Evolutionary conservation across 2,888 invertebrate species (phyloP).

Genomic region (Digitonthophagus gazella): DNA sequence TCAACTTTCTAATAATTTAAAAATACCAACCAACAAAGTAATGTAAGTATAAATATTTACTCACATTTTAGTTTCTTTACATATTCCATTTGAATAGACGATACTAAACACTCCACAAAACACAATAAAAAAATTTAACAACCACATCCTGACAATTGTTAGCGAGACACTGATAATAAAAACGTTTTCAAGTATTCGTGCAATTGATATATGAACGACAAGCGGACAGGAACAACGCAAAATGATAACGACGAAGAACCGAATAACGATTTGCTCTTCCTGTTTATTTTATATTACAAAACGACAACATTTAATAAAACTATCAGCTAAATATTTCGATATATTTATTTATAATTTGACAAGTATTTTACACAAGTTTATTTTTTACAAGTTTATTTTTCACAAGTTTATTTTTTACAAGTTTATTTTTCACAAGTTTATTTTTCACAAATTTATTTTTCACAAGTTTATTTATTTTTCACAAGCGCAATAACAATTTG

Average conservation of each 20-base stretch:
- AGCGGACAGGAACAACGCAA: too few relatives aligned
- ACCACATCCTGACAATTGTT: not conserved
- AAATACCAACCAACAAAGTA: not conserved
- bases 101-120: not conserved
- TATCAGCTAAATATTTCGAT: too few relatives aligned
- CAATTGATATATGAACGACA: too few relatives aligned
- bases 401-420: too few relatives aligned
- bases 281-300: too few relatives aligned
- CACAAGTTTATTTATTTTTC: not conserved
- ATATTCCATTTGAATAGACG: slow-evolving; percentile 3
- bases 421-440: too few relatives aligned
- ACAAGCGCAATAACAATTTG: not conserved
- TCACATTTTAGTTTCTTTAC: slow-evolving; percentile 2
- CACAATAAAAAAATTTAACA: not conserved
- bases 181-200: not conserved
- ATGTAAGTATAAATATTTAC: not conserved
- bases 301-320: too few relatives aligned
- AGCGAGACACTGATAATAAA: not conserved
- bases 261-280: too few relatives aligned
- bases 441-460: not conserved
- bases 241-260: too few relatives aligned
- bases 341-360: too few relatives aligned
- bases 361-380: too few relatives aligned
- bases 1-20: not conserved
- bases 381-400: too few relatives aligned